Evolutionary conservation across 1,140 invertebrate species (phyloP).

Genomic region (Campoletis sonorensis): DNA sequence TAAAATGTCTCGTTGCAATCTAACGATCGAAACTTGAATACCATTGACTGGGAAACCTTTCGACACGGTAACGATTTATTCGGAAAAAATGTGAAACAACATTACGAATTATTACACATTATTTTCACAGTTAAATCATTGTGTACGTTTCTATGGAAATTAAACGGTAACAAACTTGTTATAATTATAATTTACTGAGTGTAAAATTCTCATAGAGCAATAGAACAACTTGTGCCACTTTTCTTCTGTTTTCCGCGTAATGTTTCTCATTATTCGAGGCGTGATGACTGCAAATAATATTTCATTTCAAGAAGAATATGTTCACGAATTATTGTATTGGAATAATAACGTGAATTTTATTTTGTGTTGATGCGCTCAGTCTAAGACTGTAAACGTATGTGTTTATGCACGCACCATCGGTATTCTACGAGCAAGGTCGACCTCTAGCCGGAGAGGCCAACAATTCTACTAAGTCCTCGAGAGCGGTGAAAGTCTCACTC

Average conservation of each 20-base stretch:
- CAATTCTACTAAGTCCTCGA: neutral
- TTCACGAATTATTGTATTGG: neutral
- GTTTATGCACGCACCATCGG: conserved; percentile 2
- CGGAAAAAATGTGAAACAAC: too few relatives aligned
- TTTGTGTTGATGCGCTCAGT: neutral
- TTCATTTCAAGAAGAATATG: neutral
- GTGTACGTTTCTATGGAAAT: too few relatives aligned
- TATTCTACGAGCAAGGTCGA: conserved; percentile 16
- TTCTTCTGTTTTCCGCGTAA: too few relatives aligned
- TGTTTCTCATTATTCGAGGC: neutral
- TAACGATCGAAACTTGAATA: too few relatives aligned
- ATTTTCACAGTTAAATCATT: too few relatives aligned
- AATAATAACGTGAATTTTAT: neutral
- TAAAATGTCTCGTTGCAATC: too few relatives aligned
- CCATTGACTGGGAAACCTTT: too few relatives aligned
- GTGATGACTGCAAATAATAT: neutral
- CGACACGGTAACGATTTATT: too few relatives aligned
- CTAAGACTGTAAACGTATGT: neutral
- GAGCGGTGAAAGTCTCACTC: conserved; percentile 2
- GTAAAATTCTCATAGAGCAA: neutral
- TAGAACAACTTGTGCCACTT: neutral
- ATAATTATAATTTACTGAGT: too few relatives aligned
- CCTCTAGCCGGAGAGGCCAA: neutral
- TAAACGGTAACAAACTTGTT: too few relatives aligned
- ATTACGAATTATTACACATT: too few relatives aligned